phyloP scores from a whole-genome alignment of 1,140 invertebrate genomes.

The Ceratoteleas bidentatus region DNA sequence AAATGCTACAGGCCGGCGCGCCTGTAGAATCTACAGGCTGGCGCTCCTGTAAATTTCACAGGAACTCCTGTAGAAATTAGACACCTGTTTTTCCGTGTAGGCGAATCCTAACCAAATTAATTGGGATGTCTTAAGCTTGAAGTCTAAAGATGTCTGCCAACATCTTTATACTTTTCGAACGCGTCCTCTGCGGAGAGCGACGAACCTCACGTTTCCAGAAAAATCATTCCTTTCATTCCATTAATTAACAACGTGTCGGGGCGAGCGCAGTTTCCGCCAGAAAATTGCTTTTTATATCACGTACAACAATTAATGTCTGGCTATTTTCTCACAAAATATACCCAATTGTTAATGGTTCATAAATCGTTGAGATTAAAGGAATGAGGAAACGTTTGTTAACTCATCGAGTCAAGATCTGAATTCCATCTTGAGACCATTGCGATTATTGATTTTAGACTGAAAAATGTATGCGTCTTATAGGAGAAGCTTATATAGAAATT shows the following conservation, averaged over 20 bases:
- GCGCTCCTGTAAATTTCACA: no score
- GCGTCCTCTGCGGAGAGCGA: constrained; percentile 12
- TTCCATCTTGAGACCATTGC: constrained; percentile 1
- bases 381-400: not conserved
- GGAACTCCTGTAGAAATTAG: no score
- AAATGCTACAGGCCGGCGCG: no score
- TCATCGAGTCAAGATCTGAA: not conserved
- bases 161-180: constrained; percentile 31
- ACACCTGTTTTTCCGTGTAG: no score
- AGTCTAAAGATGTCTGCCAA: no score
- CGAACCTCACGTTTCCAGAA: constrained; percentile 21
- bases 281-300: constrained; percentile 7
- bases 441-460: constrained; percentile 14
- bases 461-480: constrained; percentile 13
- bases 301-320: constrained; percentile 11
- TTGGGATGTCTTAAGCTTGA: no score
- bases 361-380: not conserved
- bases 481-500: constrained; percentile 21
- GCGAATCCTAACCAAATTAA: no score
- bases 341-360: not conserved
- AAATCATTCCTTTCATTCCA: constrained; percentile 29
- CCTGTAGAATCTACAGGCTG: no score
- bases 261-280: constrained; percentile 13
- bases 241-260: constrained; percentile 28
- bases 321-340: constrained; percentile 11